phyloP scores from a whole-genome alignment of 1,140 invertebrate species.

The Campoletis sonorensis region DNA sequence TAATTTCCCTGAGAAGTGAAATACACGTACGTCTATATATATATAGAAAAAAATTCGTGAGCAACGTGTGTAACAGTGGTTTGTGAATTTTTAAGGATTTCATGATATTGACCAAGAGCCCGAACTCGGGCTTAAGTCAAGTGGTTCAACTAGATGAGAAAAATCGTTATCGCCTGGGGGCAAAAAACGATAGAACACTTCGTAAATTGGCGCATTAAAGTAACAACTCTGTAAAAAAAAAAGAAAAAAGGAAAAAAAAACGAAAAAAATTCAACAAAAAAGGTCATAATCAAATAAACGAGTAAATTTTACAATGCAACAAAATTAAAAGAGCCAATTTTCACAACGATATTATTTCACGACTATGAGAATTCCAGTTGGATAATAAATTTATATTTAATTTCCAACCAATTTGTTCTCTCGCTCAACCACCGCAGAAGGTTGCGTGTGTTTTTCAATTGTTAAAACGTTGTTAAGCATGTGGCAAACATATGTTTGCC shows the following conservation, averaged over 20 bases:
- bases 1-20: background rate
- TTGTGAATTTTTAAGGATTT: background rate
- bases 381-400: too few relatives aligned
- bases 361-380: too few relatives aligned
- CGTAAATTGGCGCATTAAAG: slow-evolving; percentile 1
- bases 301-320: too few relatives aligned
- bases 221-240: background rate
- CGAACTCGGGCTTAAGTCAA: slow-evolving; percentile 3
- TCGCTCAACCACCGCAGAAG: too few relatives aligned
- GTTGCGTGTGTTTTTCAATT: too few relatives aligned
- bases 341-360: too few relatives aligned
- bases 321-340: too few relatives aligned
- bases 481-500: too few relatives aligned
- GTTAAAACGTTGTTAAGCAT: too few relatives aligned
- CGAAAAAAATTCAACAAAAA: too few relatives aligned
- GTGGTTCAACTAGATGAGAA: background rate
- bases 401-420: too few relatives aligned
- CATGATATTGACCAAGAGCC: slow-evolving; percentile 18
- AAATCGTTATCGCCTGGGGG: background rate
- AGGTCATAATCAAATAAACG: background rate
- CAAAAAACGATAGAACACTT: background rate
- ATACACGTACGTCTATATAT: background rate
- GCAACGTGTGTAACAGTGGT: background rate
- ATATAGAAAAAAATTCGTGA: background rate
- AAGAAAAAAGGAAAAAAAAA: too few relatives aligned